phyloP scores from a whole-genome alignment of 2,113 vertebrate genomes.

The Gobiocypris rarus region DNA sequence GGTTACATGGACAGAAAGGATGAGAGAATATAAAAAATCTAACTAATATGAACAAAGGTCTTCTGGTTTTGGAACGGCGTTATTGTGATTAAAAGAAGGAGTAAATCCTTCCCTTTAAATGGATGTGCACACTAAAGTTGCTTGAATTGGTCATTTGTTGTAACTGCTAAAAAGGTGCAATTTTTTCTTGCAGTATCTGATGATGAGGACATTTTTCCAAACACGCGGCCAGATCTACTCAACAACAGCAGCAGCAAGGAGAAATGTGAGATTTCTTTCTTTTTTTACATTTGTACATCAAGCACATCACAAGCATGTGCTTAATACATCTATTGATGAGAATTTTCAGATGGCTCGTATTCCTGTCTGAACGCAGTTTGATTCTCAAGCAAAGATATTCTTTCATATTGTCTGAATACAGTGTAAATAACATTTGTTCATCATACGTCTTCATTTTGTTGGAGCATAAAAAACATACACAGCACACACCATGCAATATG shows the following conservation, averaged over 20 bases:
- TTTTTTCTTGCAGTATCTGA: constrained; percentile 79
- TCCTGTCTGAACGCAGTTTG: not conserved
- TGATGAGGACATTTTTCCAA: constrained; percentile 93
- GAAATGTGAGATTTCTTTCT: constrained; percentile 81
- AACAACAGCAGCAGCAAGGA: constrained; percentile 93
- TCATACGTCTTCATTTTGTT: not conserved
- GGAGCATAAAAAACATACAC: not conserved
- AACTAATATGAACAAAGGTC: too few species aligned
- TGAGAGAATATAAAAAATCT: too few species aligned
- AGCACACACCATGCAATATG: too few species aligned
- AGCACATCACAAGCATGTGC: not conserved
- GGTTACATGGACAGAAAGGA: too few species aligned
- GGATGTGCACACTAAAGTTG: too few species aligned
- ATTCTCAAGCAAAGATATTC: not conserved
- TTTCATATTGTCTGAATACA: not conserved
- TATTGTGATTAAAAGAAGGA: too few species aligned
- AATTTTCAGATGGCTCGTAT: not conserved
- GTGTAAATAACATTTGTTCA: not conserved
- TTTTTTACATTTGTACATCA: not conserved
- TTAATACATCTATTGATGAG: not conserved
- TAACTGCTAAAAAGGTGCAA: too few species aligned
- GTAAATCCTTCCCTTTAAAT: too few species aligned
- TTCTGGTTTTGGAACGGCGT: too few species aligned
- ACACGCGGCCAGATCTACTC: constrained; percentile 83
- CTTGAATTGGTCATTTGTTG: too few species aligned